Evolutionary conservation across 1,140 invertebrate species (phyloP), one percentile per base, ranked within the genome.

Genomic region (Drosophila pseudoobscura): DNA sequence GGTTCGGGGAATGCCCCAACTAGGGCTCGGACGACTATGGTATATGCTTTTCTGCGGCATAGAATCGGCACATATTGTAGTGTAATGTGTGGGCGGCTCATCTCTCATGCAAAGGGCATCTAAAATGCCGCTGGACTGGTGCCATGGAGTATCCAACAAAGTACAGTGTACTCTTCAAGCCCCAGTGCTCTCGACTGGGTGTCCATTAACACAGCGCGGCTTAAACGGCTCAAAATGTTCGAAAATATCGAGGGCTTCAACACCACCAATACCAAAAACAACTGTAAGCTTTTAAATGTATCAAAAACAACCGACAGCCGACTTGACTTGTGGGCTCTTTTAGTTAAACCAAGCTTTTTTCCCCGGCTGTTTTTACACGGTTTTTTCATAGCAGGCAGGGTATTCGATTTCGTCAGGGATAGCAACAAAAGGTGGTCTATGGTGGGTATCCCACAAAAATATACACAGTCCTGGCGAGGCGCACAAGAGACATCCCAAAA

Each of bases 161-260:
- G 17, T 17, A 17, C 17, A 17, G 17, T 17, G 17, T 17, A 17
- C 24, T 26, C 4, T 5, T 5, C 24, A 26, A 5, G 24, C 24
- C 24, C 24, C 24, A 26, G 24, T 5, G 24, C 24, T 26, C 24
- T 26, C 5, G 50, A 68, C 41, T 29, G 62, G 44, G 24, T 41
- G 35, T 68, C 26, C 65, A 69, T 68, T 68, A 69, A 69, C 56
- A 69, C 44, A 15, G 63, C 62, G 56, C 45, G 45, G 65, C 68
- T 69, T 69, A 69, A 51, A 17, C 17, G 17, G 17, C 17, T 17
- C 17, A 17, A 17, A 17, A 17, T 17, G 17, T 0, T 17, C 17
- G 17, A 17, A 56, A 68, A 11, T 35, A 31, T 35, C 3, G 7
- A 31, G 7, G 29, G 29, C 7, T 8, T 31, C 0, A 9, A 9